Evolutionary conservation across 2,888 invertebrate species (phyloP), one percentile per base, ranked within the genome.

Genomic region (Stictocephala bisonia): DNA sequence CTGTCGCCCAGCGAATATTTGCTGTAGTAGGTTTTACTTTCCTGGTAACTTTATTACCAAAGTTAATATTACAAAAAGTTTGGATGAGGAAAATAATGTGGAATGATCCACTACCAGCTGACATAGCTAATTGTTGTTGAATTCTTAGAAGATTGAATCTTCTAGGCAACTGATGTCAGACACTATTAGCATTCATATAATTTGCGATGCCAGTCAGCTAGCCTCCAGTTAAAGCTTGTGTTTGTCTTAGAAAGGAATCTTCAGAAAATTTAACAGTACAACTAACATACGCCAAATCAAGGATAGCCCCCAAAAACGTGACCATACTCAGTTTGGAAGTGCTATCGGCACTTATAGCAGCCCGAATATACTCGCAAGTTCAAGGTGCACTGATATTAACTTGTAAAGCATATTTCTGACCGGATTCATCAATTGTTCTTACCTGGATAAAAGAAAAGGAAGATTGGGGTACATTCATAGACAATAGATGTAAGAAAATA

Each of bases 281-380:
- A 22, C 68, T 81, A n/a, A 18, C 81, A 7, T 73, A 72, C 15
- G 80, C 81, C 3, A 80, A 79, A 73, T 22, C 80, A 18, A 76
- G 81, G 75, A 76, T 82, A 15, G 79, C 81, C 24, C 80, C 81
- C 0, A 31, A n/a, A n/a, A n/a, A 75, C 20, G n/a, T 11, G 15
- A 70, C 76, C 11, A 80, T 80, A 0, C 81, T 81, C 0, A 70
- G 81, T 13, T 69, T 83, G 13, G 81, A 83, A 74, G 72, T 82
- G 40, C 53, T 82, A 29, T 81, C 79, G 4, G 79, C 80, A 3
- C 71, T 77, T 9, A 79, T 82, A 27, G 80, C 78, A 29, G 78
- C 78, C 0, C 64, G 81, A 58, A 60, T 81, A 13, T 72, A 51
- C 41, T 18, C 41, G 11, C 69, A 35, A 4, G 71, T 79, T 1